Percentiles rank a stretch among this genome's conserved stretches.
These are phyloP conservation scores for Drosophila yooni DNA, from an alignment of 2,888 invertebrate species.

Conservation along the genomic window DNA sequence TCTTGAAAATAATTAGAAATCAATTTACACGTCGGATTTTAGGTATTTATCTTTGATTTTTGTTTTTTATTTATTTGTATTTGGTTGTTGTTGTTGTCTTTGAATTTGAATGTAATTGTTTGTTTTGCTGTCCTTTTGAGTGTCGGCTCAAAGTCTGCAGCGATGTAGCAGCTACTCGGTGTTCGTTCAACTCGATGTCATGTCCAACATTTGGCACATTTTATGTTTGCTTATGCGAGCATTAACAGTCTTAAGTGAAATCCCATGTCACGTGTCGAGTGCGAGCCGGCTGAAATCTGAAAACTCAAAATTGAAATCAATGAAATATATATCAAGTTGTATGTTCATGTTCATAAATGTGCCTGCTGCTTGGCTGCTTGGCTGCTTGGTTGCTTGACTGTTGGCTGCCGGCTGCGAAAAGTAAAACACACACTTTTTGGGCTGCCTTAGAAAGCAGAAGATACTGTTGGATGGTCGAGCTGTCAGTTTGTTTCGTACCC, in stretches of 20 bases:
- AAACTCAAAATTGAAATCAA: conserved; percentile 67
- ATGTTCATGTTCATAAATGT: conserved; percentile 59
- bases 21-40: conserved; percentile 76
- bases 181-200: conserved; percentile 54
- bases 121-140: conserved; percentile 54
- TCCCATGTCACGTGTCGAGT: conserved; percentile 83
- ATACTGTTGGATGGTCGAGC: conserved; percentile 33
- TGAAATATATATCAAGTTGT: conserved; percentile 70
- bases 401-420: conserved; percentile 6
- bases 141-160: conserved; percentile 71
- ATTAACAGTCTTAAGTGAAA: conserved; percentile 83
- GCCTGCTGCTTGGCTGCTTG: conserved; percentile 9
- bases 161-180: conserved; percentile 19
- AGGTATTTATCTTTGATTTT: conserved; percentile 8
- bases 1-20: conserved; percentile 64
- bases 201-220: conserved; percentile 78
- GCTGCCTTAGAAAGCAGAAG: conserved; percentile 76
- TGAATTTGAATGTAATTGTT: conserved; percentile 32
- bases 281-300: conserved; percentile 24
- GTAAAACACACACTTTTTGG: conserved; percentile 28
- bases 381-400: neutral
- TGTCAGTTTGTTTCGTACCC: conserved; percentile 26
- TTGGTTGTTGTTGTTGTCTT: conserved; percentile 1
- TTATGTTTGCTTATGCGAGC: conserved; percentile 74
- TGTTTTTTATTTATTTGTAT: conserved; percentile 12